phyloP scores from a whole-genome alignment of 2,888 invertebrate species.

The Scaptomyza polygonia region DNA sequence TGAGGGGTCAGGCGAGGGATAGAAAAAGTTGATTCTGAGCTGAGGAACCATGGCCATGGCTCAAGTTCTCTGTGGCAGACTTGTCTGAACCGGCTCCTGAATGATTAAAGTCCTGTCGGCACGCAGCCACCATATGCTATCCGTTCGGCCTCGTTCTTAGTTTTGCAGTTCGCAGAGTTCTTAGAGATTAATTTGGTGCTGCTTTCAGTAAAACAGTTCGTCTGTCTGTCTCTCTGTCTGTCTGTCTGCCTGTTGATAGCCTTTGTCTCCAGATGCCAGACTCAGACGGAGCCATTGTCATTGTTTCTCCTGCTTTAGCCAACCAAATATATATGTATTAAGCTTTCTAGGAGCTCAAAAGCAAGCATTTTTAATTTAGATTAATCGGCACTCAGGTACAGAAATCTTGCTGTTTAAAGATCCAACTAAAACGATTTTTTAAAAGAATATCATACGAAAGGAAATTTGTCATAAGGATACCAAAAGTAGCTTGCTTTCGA shows the following conservation, averaged over 20 bases:
- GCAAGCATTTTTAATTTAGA: background rate
- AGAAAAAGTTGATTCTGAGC: background rate
- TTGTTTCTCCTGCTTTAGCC: background rate
- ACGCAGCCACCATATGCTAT: constrained; percentile 64
- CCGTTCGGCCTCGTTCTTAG: constrained; percentile 38
- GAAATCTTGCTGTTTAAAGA: too few species aligned
- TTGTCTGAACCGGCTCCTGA: constrained; percentile 38
- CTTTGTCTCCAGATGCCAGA: constrained; percentile 12
- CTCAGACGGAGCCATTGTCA: constrained; percentile 12
- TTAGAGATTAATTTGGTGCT: constrained; percentile 54
- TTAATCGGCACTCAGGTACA: background rate
- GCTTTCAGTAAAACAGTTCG: constrained; percentile 28
- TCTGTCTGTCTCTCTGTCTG: constrained; percentile 38
- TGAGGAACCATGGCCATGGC: constrained; percentile 3
- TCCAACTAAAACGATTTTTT: too few species aligned
- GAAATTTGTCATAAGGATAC: too few species aligned
- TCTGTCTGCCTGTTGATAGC: constrained; percentile 49
- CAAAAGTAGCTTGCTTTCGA: too few species aligned
- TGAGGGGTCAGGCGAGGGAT: background rate
- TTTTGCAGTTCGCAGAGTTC: background rate
- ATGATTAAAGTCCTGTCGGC: constrained; percentile 78
- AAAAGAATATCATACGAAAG: too few species aligned
- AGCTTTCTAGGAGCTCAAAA: background rate
- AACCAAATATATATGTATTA: too few species aligned
- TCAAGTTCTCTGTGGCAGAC: constrained; percentile 31